phyloP scores from a whole-genome alignment of 2,888 invertebrate species.

The Hypercompe scribonia region DNA sequence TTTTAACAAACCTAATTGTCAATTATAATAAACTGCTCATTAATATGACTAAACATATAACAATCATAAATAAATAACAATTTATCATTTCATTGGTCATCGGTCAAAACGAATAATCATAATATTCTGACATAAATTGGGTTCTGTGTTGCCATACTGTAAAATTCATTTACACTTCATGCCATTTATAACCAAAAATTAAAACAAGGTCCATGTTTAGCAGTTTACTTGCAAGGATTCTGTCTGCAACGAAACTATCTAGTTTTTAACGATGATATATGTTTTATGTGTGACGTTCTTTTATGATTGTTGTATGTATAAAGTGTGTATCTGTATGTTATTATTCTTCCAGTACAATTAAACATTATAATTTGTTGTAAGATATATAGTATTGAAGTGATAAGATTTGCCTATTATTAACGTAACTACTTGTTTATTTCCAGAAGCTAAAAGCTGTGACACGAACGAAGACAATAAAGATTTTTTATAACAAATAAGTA shows the following conservation, averaged over 20 bases:
- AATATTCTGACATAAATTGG: not conserved
- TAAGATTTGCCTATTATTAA: not conserved
- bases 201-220: too few relatives aligned
- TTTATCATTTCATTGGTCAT: not conserved
- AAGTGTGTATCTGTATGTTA: not conserved
- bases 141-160: not conserved
- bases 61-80: not conserved
- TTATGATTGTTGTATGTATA: not conserved
- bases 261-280: not conserved
- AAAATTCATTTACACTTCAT: not conserved
- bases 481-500: slow-evolving; percentile 14
- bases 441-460: slow-evolving; percentile 34
- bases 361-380: not conserved
- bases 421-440: slow-evolving; percentile 11
- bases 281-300: not conserved
- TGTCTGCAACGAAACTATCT: not conserved
- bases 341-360: not conserved
- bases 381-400: not conserved
- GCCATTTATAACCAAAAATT: not conserved
- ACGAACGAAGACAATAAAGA: slow-evolving; percentile 36
- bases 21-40: not conserved
- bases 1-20: not conserved
- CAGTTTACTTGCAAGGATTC: too few relatives aligned
- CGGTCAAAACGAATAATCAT: not conserved
- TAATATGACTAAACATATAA: not conserved